Evolutionary conservation across 1,140 invertebrate genomes (phyloP).

Genomic region (Zophobas morio): DNA sequence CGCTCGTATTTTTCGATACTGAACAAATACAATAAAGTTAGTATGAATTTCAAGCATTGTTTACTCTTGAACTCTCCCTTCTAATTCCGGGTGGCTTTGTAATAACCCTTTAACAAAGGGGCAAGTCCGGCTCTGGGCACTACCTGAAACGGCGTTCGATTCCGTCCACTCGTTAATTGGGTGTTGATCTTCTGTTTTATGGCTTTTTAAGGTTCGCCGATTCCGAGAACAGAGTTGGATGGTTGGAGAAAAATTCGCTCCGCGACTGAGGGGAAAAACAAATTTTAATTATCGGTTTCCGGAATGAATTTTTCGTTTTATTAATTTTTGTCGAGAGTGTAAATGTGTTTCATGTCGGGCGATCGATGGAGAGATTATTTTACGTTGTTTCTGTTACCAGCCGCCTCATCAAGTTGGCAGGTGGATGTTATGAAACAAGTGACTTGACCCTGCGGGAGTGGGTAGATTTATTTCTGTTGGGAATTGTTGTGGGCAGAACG

Average conservation of each 20-base stretch:
- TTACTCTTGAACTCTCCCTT: conserved; percentile 15
- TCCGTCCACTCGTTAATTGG: conserved; percentile 51
- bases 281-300: conserved; percentile 1
- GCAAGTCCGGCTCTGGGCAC: conserved; percentile 35
- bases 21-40: conserved; percentile 46
- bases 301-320: neutral
- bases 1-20: conserved; percentile 41
- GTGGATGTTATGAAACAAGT: conserved; percentile 9
- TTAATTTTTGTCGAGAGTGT: neutral
- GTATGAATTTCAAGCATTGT: conserved; percentile 47
- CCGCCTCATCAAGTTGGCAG: conserved; percentile 33
- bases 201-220: conserved; percentile 47
- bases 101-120: conserved; percentile 1
- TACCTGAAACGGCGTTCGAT: conserved; percentile 42
- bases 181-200: conserved; percentile 53
- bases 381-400: conserved; percentile 14
- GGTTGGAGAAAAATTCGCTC: neutral
- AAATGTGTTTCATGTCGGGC: conserved; percentile 10
- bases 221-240: conserved; percentile 37
- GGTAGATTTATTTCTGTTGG: conserved; percentile 17
- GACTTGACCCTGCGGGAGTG: conserved; percentile 4
- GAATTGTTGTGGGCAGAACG: neutral
- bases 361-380: conserved; percentile 28
- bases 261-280: neutral
- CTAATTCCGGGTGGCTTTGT: neutral